Base-by-base conservation (phyloP, 2,888 invertebrate species). In the Temnothorax unifasciatus region DNA sequence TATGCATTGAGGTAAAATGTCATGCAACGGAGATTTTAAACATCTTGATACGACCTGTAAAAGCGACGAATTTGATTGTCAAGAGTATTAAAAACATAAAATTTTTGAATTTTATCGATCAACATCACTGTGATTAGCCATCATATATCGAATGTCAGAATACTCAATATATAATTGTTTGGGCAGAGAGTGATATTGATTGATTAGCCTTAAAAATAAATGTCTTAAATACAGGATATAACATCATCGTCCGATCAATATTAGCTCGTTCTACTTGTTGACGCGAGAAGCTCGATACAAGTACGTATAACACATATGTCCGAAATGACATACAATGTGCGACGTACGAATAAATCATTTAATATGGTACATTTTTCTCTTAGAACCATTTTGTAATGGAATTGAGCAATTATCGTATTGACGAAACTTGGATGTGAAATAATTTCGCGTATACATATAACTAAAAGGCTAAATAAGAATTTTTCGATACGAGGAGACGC, bases 211-310 rank as follows among this genome's bases (percentile, higher is more conserved):
- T 18, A 76, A 76, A 76, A 76, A 41, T 52, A 15, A 21, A 38
- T 68, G 21, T 50, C 29, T 76, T 38, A 76, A 76, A 50, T 34
- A 47, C 44, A 25, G 1, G 18, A 2, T 52, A n/a, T 68, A 52
- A 68, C 38, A 38, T 52, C 38, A 25, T 15, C 47, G 63, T 34
- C 18, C 34, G 50, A 68, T 13, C 44, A 69, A 68, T 76, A 38
- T 76, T 69, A 52, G 38, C 38, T 76, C 13, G 25, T 69, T 68
- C 29, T 25, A 68, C 41, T 76, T 68, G 76, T 76, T 76, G 69
- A 68, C 69, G 8, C 69, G 38, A 66, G 64, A 52, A 38, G 25
- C 13, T 52, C 44, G 29, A 76, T 25, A 59, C n/a, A 50, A 50
- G 13, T 34, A 47, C 34, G n/a, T 47, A 18, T 29, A 29, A 29